phyloP scores from a whole-genome alignment of 2,888 invertebrate genomes.

The Nemotelus pantherinus region DNA sequence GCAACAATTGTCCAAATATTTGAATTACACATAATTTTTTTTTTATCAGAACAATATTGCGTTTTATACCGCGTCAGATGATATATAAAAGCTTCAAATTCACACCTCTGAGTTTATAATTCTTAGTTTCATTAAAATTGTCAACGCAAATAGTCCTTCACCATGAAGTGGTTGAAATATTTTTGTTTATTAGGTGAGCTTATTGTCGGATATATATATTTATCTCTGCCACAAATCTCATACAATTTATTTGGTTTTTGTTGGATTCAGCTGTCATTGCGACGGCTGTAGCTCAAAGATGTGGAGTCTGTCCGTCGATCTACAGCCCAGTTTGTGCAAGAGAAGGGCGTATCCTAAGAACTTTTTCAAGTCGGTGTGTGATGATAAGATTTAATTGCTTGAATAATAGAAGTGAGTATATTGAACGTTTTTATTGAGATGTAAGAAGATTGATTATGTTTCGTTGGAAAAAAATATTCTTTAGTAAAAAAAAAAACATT shows the following conservation, averaged over 20 bases:
- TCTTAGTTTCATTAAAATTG: not conserved
- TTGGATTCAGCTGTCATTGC: not conserved
- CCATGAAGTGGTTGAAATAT: slow-evolving; percentile 15
- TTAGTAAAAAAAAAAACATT: no score
- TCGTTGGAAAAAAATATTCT: no score
- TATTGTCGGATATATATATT: not conserved
- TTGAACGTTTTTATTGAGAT: not conserved
- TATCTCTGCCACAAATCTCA: no score
- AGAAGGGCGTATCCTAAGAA: not conserved
- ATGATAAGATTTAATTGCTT: slow-evolving; percentile 6
- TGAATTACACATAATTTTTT: no score
- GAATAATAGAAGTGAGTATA: not conserved
- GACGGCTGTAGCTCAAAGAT: not conserved
- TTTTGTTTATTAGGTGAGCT: slow-evolving; percentile 1
- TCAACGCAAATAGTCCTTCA: not conserved
- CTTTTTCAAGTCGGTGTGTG: not conserved
- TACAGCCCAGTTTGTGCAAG: slow-evolving; percentile 27
- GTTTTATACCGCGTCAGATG: no score
- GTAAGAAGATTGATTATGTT: no score
- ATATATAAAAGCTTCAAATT: no score
- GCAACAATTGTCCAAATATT: no score
- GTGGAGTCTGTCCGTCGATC: not conserved
- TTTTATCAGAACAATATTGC: no score
- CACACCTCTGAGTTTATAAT: no score
- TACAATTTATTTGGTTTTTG: not conserved